A percentile compares a stretch with the other conserved stretches of the same genome.
These are phyloP conservation scores for Bactericera cockerelli DNA, from an alignment of 1,140 invertebrate genomes.

Conservation along the genomic window DNA sequence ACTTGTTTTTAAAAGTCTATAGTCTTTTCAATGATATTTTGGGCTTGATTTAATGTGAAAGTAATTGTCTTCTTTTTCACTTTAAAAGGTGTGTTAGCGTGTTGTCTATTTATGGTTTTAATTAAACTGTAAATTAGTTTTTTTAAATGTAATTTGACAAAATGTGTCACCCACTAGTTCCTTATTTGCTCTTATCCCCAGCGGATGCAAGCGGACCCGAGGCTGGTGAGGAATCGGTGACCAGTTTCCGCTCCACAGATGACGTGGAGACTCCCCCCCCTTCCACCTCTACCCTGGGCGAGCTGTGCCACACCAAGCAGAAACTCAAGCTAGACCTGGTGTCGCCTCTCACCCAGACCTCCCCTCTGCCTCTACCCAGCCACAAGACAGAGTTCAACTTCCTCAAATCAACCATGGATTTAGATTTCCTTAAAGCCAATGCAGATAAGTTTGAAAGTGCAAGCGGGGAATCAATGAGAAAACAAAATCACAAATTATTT, in stretches of 20 bases:
- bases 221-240: constrained; percentile 10
- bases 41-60: no score
- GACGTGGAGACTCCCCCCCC: constrained; percentile 6
- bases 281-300: constrained; percentile 36
- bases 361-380: not conserved
- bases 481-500: no score
- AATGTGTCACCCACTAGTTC: constrained; percentile 7
- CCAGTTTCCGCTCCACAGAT: not conserved
- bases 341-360: not conserved
- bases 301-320: constrained; percentile 52
- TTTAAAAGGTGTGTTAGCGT: no score
- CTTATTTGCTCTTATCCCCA: no score
- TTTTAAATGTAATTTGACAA: constrained; percentile 14
- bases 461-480: no score
- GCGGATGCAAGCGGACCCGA: no score
- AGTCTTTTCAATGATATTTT: no score
- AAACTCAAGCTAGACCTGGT: constrained; percentile 50
- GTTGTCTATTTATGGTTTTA: no score
- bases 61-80: no score
- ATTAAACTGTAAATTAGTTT: constrained; percentile 1
- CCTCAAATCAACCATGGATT: not conserved
- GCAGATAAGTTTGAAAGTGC: not conserved
- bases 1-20: no score
- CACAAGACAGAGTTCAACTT: not conserved
- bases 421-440: constrained; percentile 1